These are phyloP conservation scores for Trematomus bernacchii DNA, from an alignment of 2,797 vertebrate species.

Conservation along the genomic window DNA sequence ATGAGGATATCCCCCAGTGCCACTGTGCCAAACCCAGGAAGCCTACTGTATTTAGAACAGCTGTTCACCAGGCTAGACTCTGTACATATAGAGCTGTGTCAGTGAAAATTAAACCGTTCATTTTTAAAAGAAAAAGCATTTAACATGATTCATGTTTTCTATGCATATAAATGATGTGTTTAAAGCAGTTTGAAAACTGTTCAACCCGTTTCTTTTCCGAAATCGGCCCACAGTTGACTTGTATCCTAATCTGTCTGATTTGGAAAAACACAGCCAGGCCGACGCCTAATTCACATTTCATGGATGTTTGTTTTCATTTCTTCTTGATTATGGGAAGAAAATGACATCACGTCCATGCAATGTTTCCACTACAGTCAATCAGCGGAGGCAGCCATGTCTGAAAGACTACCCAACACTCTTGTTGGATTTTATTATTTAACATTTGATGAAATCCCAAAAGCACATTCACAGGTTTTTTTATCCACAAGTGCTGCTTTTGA, in stretches of 20 bases:
- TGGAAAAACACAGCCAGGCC: slow-evolving; percentile 3
- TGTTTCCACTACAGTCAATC: slow-evolving; percentile 15
- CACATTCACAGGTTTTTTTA: too few species aligned
- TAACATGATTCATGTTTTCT: too few species aligned
- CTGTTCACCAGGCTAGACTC: not conserved
- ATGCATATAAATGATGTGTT: not conserved
- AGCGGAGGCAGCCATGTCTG: not conserved
- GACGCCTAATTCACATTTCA: not conserved
- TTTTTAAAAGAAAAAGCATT: not conserved
- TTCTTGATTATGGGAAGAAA: slow-evolving; percentile 25
- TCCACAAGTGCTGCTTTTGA: not conserved
- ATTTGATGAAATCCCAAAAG: slow-evolving; percentile 9
- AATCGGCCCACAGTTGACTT: not conserved
- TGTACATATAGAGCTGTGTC: not conserved
- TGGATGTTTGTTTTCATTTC: slow-evolving; percentile 23
- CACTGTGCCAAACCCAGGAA: slow-evolving; percentile 15
- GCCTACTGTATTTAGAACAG: slow-evolving; percentile 6
- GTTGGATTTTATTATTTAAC: not conserved
- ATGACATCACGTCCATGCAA: slow-evolving; percentile 18
- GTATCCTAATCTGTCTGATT: slow-evolving; percentile 4
- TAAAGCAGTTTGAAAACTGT: not conserved
- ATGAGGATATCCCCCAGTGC: slow-evolving; percentile 26
- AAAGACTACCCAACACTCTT: not conserved
- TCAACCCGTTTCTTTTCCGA: not conserved
- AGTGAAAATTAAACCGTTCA: not conserved